Percentiles rank a stretch among this genome's conserved stretches.
These are phyloP conservation scores for Nomia melanderi DNA, from an alignment of 1,140 invertebrate species.

Conservation along the genomic window DNA sequence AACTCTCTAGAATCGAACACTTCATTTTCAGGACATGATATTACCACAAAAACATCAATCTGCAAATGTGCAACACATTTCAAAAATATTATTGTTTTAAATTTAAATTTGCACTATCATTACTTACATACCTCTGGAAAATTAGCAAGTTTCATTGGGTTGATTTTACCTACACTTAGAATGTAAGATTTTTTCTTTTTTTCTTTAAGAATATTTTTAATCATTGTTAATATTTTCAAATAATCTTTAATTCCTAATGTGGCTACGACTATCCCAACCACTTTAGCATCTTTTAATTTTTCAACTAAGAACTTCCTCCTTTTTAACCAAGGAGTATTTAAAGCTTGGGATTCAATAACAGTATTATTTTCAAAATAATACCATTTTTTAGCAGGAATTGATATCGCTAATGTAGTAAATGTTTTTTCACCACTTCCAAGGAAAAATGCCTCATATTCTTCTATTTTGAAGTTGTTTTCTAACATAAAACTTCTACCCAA, in stretches of 20 bases:
- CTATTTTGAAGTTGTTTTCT: constrained; percentile 62
- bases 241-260: constrained; percentile 93
- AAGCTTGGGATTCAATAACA: constrained; percentile 72
- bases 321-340: constrained; percentile 85
- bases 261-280: constrained; percentile 93
- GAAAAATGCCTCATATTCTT: constrained; percentile 82
- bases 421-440: constrained; percentile 81
- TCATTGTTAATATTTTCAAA: constrained; percentile 86
- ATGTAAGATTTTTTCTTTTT: constrained; percentile 93
- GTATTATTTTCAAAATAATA: constrained; percentile 78
- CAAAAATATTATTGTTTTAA: background rate
- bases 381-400: constrained; percentile 80
- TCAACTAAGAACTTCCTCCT: constrained; percentile 92
- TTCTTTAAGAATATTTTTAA: constrained; percentile 87
- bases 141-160: constrained; percentile 95
- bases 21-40: constrained; percentile 94
- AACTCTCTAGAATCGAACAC: constrained; percentile 92
- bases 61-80: constrained; percentile 78
- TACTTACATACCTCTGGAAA: constrained; percentile 87
- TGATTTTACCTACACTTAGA: constrained; percentile 95
- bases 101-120: background rate
- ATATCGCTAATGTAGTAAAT: constrained; percentile 81
- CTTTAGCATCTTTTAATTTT: constrained; percentile 92
- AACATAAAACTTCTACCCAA: constrained; percentile 75
- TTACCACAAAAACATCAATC: constrained; percentile 94